phyloP scores from a whole-genome alignment of 2,797 vertebrate species.

The Pipistrellus pipistrellus region DNA sequence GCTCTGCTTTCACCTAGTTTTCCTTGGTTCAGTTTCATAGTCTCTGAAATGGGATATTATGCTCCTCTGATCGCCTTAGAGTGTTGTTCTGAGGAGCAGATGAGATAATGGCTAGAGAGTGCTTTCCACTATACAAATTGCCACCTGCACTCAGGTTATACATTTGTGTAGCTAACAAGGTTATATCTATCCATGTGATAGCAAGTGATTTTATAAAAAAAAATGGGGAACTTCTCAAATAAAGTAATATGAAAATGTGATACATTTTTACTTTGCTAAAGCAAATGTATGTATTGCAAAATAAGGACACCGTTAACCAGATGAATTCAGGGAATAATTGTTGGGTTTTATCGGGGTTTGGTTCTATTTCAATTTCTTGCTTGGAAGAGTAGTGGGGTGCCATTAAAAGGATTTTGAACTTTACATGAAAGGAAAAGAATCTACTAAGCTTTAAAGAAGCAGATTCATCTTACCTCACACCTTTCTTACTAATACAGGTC shows the following conservation, averaged over 20 bases:
- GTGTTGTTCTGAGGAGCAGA: not conserved
- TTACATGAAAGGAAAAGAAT: conserved; percentile 44
- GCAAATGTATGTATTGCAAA: not conserved
- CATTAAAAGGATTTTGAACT: conserved; percentile 60
- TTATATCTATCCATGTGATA: not conserved
- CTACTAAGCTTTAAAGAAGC: conserved; percentile 29
- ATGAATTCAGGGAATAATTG: conserved; percentile 24
- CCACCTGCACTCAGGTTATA: not conserved
- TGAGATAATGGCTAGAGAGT: conserved; percentile 2
- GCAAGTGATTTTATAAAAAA: conserved; percentile 25
- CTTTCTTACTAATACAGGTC: conserved; percentile 9
- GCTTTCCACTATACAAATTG: not conserved
- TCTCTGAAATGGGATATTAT: conserved; percentile 42
- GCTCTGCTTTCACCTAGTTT: not conserved
- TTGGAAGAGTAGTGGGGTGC: conserved; percentile 26
- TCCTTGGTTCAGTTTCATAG: conserved; percentile 55
- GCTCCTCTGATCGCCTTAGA: not conserved
- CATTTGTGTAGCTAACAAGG: conserved; percentile 23
- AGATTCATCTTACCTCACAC: conserved; percentile 46
- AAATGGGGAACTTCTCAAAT: conserved; percentile 41
- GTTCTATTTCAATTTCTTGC: conserved; percentile 46
- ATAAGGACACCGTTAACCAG: not conserved
- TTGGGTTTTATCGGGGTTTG: not conserved
- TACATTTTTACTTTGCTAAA: conserved; percentile 2
- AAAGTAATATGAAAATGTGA: not conserved